Evolutionary conservation across 1,140 invertebrate genomes (phyloP).

Genomic region (Plectus sambesii): DNA sequence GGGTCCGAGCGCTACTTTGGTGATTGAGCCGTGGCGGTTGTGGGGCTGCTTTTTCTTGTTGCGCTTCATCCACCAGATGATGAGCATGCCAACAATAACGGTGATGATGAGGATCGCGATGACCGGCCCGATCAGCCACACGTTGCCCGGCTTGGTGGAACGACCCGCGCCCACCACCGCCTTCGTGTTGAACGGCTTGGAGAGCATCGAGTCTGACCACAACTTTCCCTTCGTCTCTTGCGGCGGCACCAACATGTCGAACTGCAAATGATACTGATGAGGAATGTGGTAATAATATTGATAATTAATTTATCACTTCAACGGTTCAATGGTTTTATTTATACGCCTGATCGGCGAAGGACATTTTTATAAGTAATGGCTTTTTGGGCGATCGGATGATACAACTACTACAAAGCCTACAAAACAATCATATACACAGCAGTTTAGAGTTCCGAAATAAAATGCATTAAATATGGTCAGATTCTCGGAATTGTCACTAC

Average conservation of each 20-base stretch:
- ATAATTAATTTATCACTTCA: too few species aligned
- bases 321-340: too few species aligned
- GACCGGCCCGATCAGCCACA: slow-evolving; percentile 60
- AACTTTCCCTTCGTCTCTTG: slow-evolving; percentile 62
- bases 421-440: too few species aligned
- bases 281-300: too few species aligned
- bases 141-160: slow-evolving; percentile 65
- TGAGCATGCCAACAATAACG: slow-evolving; percentile 46
- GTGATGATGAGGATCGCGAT: slow-evolving; percentile 49
- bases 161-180: slow-evolving; percentile 59
- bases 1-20: slow-evolving; percentile 32
- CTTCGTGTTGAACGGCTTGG: slow-evolving; percentile 57
- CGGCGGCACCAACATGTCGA: slow-evolving; percentile 78
- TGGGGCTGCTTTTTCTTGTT: slow-evolving; percentile 22
- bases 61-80: slow-evolving; percentile 44
- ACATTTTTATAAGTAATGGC: too few species aligned
- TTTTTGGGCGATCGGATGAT: too few species aligned
- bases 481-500: too few species aligned
- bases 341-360: too few species aligned
- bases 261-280: slow-evolving; percentile 86
- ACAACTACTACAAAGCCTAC: too few species aligned
- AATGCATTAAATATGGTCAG: too few species aligned
- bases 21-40: slow-evolving; percentile 31
- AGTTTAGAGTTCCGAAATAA: too few species aligned
- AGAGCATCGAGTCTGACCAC: slow-evolving; percentile 68